Base-by-base conservation (phyloP, 2,888 invertebrate species). In the Troilus luridus region DNA sequence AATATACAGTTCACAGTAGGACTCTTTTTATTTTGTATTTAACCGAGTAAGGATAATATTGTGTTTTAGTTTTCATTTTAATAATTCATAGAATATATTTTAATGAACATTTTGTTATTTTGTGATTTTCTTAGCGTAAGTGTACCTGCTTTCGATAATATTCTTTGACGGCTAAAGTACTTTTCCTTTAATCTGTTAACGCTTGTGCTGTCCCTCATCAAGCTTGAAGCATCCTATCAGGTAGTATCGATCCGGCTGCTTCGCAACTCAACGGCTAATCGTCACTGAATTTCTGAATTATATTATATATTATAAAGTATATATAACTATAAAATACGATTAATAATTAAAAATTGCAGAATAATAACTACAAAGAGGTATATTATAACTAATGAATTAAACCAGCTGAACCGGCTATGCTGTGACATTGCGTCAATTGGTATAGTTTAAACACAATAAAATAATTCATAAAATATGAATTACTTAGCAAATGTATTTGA, bases 121-220 rank as follows among this genome's bases (percentile, higher is more conserved):
- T n/a, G n/a, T n/a, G 10, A 10, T n/a, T 64, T n/a, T 67, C 24
- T 24, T 24, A 67, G n/a, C 1, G 14, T 24, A 24, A 67, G 14
- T 24, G 24, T 67, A 0, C 10, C 10, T 67, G 9, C 67, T 24
- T 6, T 0, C 24, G 14, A 12, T 10, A 67, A n/a, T 24, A 67
- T 67, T 67, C 67, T 24, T 67, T 14, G 24, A 77, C 72, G 27
- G 7, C 41, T 27, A 77, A 77, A 77, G 72, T 41, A 77, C 41
- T 77, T 77, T 77, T 27, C 72, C 72, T 77, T 77, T 77, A 77
- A 77, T 77, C 72, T 77, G 72, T 77, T 77, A 77, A 77, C 72
- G 72, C 72, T 77, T 41, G 72, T 77, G 72, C 41, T 41, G 72
- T 77, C 72, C 17, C 27, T 17, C 7, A 77, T 77, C 72, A 41